Percentiles rank a stretch among this genome's conserved stretches.
phyloP scores from a whole-genome alignment of 2,113 vertebrate species.

The Athene noctua region DNA sequence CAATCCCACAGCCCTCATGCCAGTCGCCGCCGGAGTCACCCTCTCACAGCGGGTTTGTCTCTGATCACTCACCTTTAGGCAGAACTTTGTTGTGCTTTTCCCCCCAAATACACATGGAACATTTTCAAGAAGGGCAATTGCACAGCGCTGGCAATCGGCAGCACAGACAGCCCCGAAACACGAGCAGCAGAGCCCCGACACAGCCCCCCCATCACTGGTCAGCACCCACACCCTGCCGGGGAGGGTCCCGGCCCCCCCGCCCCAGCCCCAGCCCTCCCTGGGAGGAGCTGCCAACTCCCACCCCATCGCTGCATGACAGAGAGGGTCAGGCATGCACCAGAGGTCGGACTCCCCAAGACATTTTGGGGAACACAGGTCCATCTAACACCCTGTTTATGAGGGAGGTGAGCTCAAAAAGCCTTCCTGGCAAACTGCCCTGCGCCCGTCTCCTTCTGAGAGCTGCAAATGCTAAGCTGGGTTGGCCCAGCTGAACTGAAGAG shows the following conservation, averaged over 20 bases:
- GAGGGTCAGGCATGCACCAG: rapidly evolving
- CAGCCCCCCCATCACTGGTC: background rate
- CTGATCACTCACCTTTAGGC: background rate
- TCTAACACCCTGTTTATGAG: background rate
- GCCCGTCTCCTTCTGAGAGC: background rate
- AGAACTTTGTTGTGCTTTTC: background rate
- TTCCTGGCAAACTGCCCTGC: background rate
- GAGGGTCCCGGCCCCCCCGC: background rate
- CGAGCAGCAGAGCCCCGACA: background rate
- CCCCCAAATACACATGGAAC: background rate
- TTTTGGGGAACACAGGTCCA: background rate
- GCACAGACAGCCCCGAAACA: background rate
- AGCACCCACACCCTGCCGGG: background rate
- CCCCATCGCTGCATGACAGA: background rate
- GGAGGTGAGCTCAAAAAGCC: background rate
- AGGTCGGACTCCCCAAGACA: background rate
- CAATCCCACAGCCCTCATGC: background rate
- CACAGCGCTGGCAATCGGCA: background rate
- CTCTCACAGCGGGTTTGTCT: background rate
- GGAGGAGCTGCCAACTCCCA: background rate
- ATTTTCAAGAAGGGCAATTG: background rate
- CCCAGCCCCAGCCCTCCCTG: background rate
- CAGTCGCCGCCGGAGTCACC: background rate
- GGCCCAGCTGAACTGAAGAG: background rate
- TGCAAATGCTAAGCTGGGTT: background rate